Evolutionary conservation across 2,888 invertebrate genomes (phyloP).

Genomic region (Trachelus troglodyta): DNA sequence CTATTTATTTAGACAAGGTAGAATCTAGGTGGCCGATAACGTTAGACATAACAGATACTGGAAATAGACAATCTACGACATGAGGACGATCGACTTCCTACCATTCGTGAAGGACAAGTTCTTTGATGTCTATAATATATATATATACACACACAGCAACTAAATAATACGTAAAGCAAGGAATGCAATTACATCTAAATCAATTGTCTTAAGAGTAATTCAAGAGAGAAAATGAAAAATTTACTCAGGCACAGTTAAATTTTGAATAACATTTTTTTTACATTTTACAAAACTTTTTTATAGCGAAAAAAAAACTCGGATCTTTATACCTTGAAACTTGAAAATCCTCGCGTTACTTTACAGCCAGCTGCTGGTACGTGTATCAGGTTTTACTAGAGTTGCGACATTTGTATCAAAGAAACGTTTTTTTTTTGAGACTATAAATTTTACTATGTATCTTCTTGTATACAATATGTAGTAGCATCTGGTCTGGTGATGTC

Average conservation of each 20-base stretch:
- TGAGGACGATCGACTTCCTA: neutral
- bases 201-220: neutral
- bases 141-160: too few relatives aligned
- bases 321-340: neutral
- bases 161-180: too few relatives aligned
- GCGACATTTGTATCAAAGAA: neutral
- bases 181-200: neutral
- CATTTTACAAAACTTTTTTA: too few relatives aligned
- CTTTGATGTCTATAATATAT: neutral
- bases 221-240: neutral
- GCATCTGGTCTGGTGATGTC: neutral
- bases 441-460: neutral
- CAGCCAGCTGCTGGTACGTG: neutral
- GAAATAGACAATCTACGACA: neutral
- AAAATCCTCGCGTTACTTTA: neutral
- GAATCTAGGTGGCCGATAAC: neutral
- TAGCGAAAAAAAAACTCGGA: too few relatives aligned
- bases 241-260: too few relatives aligned
- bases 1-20: neutral
- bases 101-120: neutral
- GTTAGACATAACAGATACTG: neutral
- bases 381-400: neutral
- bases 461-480: neutral
- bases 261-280: neutral
- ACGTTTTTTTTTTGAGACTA: neutral